Evolutionary conservation across 1,140 invertebrate species (phyloP), one percentile per base, ranked within the genome.

Genomic region (Drosophila arawakana): DNA sequence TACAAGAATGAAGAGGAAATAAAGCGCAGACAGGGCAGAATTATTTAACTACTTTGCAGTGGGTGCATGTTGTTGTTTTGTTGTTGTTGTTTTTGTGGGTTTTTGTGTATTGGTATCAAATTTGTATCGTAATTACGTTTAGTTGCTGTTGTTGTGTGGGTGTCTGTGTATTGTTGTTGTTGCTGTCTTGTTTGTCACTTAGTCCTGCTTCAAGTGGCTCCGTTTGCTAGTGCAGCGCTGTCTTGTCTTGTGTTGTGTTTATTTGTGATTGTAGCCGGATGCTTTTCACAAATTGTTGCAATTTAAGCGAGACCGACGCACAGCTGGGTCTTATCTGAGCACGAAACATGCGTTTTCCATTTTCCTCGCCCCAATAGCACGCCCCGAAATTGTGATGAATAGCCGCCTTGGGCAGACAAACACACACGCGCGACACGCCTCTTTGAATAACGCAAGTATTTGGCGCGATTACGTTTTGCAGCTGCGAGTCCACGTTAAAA

Each of bases 21-120:
- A 88, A 88, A 88, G 83, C 84, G 83, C 83, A 88, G 83, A 88
- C 83, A 88, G 83, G 83, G 83, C 83, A 88, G 83, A 88, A 89
- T 88, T 88, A 88, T 88, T 88, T 89, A 88, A 88, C 83, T 88
- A 88, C 84, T 88, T 80, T 89, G 83, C 83, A 88, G 76, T 78
- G 80, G 86, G 81, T 88, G 83, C 83, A 88, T 86, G 84, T 80
- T 84, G 81, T 80, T 82, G 62, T 79, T 79, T 60, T 78, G 44
- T 25, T 54, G 44, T 70, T 62, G 71, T 61, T 69, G 21, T 3
- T 15, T 15, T 15, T 35, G 21, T 69, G 39, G 55, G 63, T 41
- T 57, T 44, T 43, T 63, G 46, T 58, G 39, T 63, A 59, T 61
- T 39, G 30, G 21, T 41, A 47, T 37, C 52, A 21, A 47, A 21